Evolutionary conservation across 1,140 invertebrate genomes (phyloP).

Genomic region (Acromyrmex charruanus): DNA sequence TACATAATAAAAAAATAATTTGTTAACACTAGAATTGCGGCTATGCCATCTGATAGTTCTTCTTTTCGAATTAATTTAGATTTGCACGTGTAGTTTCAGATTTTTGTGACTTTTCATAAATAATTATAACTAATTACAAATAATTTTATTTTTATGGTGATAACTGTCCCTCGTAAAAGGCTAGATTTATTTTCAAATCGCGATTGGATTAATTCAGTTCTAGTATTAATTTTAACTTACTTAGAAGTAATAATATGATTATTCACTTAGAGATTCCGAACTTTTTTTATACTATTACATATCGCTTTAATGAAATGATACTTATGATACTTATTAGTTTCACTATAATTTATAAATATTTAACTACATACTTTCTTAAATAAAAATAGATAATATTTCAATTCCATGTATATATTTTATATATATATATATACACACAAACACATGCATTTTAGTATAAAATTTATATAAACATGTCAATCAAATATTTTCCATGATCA

Average conservation of each 20-base stretch:
- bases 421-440: not conserved
- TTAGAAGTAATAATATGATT: not conserved
- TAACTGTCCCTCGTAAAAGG: too few species aligned
- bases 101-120: too few species aligned
- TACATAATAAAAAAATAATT: constrained; percentile 15
- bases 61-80: too few species aligned
- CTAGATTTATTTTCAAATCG: too few species aligned
- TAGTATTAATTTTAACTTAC: not conserved
- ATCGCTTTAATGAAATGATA: not conserved
- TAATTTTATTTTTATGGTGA: too few species aligned
- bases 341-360: not conserved
- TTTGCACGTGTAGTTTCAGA: too few species aligned
- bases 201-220: too few species aligned
- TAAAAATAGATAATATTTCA: not conserved
- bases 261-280: not conserved
- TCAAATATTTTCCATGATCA: not conserved
- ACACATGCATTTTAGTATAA: not conserved
- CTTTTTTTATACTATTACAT: not conserved
- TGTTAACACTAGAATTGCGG: not conserved
- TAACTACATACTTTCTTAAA: not conserved
- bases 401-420: not conserved
- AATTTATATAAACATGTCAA: not conserved
- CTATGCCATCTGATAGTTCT: too few species aligned
- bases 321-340: not conserved
- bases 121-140: too few species aligned